Conservation (phyloP, 2,797 vertebrate species). For the Thamnophis elegans region DNA sequence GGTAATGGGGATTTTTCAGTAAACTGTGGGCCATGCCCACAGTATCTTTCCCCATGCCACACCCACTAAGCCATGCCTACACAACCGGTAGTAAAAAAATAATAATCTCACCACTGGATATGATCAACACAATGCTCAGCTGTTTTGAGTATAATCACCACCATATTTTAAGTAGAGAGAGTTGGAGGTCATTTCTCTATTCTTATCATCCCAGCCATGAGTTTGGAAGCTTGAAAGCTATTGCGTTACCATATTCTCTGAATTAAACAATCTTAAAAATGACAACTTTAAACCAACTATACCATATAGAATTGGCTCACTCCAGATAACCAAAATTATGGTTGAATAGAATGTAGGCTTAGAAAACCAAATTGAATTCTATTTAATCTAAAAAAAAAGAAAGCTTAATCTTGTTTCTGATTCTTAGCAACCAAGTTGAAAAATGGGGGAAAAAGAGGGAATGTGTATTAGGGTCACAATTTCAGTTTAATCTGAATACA, state of each 20-base stretch:
- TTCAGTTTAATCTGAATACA: not conserved
- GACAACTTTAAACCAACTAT: not conserved
- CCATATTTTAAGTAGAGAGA: not conserved
- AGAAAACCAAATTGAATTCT: not conserved
- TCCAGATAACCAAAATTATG: not conserved
- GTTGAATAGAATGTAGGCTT: not conserved
- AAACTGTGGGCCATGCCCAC: too few relatives aligned
- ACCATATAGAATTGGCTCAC: too few relatives aligned
- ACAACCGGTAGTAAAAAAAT: too few relatives aligned
- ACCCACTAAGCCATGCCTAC: too few relatives aligned
- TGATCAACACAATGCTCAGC: not conserved
- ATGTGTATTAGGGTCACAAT: not conserved
- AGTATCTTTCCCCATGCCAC: too few relatives aligned
- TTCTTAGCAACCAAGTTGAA: not conserved
- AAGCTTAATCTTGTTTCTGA: not conserved
- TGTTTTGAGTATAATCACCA: not conserved
- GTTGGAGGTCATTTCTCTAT: not conserved
- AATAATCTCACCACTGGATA: too few relatives aligned
- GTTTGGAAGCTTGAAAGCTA: not conserved
- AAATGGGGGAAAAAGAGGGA: not conserved
- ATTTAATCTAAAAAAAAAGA: not conserved
- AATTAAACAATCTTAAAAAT: not conserved
- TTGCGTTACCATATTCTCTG: not conserved
- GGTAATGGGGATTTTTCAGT: too few relatives aligned
- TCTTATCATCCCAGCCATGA: not conserved